These are phyloP conservation scores for Caerostris darwini DNA, from an alignment of 1,140 invertebrate species.

Conservation along the genomic window DNA sequence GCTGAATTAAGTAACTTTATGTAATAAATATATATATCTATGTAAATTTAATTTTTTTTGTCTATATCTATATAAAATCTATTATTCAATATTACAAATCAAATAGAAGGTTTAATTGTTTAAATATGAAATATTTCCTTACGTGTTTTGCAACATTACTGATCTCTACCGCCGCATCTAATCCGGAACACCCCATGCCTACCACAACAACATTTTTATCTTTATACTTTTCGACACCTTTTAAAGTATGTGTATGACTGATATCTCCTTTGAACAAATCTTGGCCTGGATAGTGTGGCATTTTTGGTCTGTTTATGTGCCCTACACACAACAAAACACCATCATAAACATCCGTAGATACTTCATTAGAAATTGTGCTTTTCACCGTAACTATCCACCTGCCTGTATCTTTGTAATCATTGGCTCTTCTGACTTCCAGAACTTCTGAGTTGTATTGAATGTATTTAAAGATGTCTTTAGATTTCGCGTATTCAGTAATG, in stretches of 20 bases:
- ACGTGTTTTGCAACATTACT: conserved; percentile 72
- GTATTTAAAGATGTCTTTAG: conserved; percentile 52
- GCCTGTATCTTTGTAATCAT: conserved; percentile 81
- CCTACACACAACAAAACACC: conserved; percentile 78
- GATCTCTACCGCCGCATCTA: conserved; percentile 78
- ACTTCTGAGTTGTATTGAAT: conserved; percentile 70
- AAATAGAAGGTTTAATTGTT: neutral
- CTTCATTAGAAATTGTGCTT: conserved; percentile 77
- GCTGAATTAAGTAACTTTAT: too few species aligned
- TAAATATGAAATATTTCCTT: conserved; percentile 48
- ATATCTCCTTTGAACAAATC: conserved; percentile 79
- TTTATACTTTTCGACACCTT: conserved; percentile 79
- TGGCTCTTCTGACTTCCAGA: conserved; percentile 77
- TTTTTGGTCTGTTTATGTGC: conserved; percentile 80
- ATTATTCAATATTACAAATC: too few species aligned
- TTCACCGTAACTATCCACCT: conserved; percentile 80
- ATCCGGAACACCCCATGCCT: conserved; percentile 80
- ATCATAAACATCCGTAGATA: conserved; percentile 51
- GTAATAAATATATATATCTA: too few species aligned
- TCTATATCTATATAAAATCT: too few species aligned
- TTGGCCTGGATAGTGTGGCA: conserved; percentile 79
- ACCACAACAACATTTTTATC: conserved; percentile 81
- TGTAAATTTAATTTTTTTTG: too few species aligned
- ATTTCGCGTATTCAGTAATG: neutral
- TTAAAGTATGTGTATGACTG: conserved; percentile 81